phyloP scores from a whole-genome alignment of 1,140 invertebrate species.

The Aphis craccivora region DNA sequence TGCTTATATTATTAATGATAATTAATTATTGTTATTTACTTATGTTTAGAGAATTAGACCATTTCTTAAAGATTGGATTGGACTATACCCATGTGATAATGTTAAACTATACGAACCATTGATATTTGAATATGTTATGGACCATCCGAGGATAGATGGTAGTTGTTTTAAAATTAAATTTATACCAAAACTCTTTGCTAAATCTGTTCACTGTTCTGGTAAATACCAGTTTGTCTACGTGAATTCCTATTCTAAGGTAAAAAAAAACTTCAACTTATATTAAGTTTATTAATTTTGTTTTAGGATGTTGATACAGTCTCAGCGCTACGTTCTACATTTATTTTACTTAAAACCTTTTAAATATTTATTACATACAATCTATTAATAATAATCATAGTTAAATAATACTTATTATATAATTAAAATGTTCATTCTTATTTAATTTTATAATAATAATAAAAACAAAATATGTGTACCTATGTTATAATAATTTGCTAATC shows the following conservation, averaged over 20 bases:
- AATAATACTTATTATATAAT: no score
- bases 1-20: background rate
- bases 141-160: background rate
- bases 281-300: background rate
- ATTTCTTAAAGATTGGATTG: constrained; percentile 48
- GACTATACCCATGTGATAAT: constrained; percentile 35
- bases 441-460: no score
- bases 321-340: no score
- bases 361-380: no score
- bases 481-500: no score
- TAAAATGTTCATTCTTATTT: no score
- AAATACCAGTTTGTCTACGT: constrained; percentile 48
- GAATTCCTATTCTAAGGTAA: constrained; percentile 50
- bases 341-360: no score
- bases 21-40: background rate
- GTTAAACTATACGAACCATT: constrained; percentile 37
- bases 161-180: constrained; percentile 48
- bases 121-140: constrained; percentile 52
- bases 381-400: no score
- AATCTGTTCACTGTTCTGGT: constrained; percentile 46
- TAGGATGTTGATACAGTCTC: no score
- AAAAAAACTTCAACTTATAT: background rate
- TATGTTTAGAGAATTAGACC: constrained; percentile 34
- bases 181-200: constrained; percentile 32
- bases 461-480: no score